Evolutionary conservation across 2,113 vertebrate species (phyloP).

Genomic region (Microcebus ravelobensis): DNA sequence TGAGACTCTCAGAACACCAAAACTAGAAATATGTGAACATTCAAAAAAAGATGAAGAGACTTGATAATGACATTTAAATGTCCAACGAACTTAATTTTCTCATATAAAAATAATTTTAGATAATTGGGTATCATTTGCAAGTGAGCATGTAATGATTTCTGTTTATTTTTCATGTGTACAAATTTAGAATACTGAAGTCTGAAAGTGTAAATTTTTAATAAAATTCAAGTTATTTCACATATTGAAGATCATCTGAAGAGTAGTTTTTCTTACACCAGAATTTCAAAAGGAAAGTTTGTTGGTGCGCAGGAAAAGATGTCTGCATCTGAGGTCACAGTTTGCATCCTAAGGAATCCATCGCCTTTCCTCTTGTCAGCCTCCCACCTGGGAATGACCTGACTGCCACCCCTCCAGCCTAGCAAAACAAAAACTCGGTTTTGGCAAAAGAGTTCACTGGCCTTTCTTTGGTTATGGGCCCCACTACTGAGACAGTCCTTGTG

Average conservation of each 20-base stretch:
- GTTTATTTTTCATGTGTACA: neutral
- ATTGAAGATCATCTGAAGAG: neutral
- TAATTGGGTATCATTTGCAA: neutral
- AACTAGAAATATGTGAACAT: neutral
- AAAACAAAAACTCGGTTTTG: neutral
- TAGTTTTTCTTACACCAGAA: conserved; percentile 1
- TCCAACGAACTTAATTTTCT: neutral
- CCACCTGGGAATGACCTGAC: neutral
- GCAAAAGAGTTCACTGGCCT: neutral
- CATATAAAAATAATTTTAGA: neutral
- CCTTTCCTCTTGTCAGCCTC: neutral
- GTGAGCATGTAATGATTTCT: conserved; percentile 4
- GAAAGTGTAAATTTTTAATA: conserved; percentile 45
- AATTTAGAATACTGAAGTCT: neutral
- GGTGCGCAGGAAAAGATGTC: neutral
- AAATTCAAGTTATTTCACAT: conserved; percentile 11
- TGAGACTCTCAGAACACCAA: neutral
- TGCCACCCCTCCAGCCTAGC: neutral
- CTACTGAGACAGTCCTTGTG: neutral
- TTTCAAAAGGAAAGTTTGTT: neutral
- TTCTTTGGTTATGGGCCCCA: neutral
- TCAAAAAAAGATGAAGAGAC: neutral
- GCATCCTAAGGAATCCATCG: too few relatives aligned
- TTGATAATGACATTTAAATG: neutral
- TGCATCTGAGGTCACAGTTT: neutral